phyloP scores from a whole-genome alignment of 2,797 vertebrate species.

The Steatocranus sp. region DNA sequence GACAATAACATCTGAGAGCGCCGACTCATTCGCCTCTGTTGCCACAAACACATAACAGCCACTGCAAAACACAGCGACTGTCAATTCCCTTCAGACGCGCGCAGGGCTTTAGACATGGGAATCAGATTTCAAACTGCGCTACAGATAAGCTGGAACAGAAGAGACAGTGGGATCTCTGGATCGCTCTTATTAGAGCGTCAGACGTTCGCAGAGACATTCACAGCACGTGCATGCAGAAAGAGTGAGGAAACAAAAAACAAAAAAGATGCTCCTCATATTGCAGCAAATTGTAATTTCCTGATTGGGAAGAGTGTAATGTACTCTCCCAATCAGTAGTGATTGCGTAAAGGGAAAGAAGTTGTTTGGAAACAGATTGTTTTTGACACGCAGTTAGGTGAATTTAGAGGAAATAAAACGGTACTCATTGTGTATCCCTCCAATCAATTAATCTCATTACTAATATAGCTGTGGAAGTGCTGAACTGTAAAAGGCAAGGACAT shows the following conservation, averaged over 20 bases:
- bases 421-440: slow-evolving; percentile 45
- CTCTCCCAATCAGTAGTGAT: not conserved
- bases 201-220: slow-evolving; percentile 4
- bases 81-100: slow-evolving; percentile 62
- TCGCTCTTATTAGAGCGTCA: slow-evolving; percentile 23
- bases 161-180: slow-evolving; percentile 35
- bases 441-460: slow-evolving; percentile 69
- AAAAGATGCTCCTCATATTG: slow-evolving; percentile 21
- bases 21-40: slow-evolving; percentile 52
- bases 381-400: slow-evolving; percentile 46
- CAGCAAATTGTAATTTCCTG: slow-evolving; percentile 11
- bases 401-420: slow-evolving; percentile 42
- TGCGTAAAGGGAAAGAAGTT: not conserved
- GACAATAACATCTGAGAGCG: slow-evolving; percentile 53
- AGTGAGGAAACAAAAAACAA: not conserved
- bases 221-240: not conserved
- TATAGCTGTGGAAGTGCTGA: slow-evolving; percentile 59
- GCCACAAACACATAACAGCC: slow-evolving; percentile 66
- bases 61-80: slow-evolving; percentile 66
- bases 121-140: slow-evolving; percentile 68
- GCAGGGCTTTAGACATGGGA: slow-evolving; percentile 44
- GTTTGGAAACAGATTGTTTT: slow-evolving; percentile 31
- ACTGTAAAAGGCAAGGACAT: slow-evolving; percentile 61
- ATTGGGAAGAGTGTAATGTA: not conserved
- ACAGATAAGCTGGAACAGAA: slow-evolving; percentile 33